Percentiles rank a stretch among this genome's conserved stretches.
Evolutionary conservation across 64 coral and sea anemone species (phyloP).

Genomic region (Hydrozoanthus tunicans): DNA sequence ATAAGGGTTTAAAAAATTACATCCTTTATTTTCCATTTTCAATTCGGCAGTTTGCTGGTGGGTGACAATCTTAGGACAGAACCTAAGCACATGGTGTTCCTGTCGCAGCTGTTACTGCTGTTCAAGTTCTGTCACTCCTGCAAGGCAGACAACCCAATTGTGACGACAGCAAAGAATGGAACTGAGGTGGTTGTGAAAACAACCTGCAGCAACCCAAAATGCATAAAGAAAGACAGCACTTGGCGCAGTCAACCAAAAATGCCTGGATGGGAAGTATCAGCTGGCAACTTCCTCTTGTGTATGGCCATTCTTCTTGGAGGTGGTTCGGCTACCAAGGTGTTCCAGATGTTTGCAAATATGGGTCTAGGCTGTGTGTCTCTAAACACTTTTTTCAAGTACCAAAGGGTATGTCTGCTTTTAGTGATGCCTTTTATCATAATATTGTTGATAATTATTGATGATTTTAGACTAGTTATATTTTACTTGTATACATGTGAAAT

Average conservation of each 20-base stretch:
- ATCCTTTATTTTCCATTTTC: too few species aligned
- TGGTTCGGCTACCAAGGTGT: background rate
- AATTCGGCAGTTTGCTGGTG: background rate
- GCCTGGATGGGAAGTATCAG: background rate
- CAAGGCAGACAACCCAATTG: background rate
- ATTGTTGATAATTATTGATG: too few species aligned
- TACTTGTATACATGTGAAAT: too few species aligned
- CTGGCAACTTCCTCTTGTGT: conserved; percentile 9
- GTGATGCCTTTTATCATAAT: too few species aligned
- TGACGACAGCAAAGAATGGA: background rate
- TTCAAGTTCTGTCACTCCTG: conserved; percentile 3
- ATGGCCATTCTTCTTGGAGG: conserved; percentile 2
- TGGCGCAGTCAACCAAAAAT: conserved; percentile 15
- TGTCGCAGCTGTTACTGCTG: background rate
- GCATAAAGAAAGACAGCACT: background rate
- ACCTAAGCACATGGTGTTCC: background rate
- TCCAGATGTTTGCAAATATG: background rate
- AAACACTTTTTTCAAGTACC: conserved; percentile 1
- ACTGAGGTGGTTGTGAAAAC: background rate
- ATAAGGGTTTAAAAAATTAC: too few species aligned
- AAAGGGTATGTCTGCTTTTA: background rate
- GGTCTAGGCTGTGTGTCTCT: background rate
- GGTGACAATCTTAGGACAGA: background rate
- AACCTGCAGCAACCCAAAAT: background rate
- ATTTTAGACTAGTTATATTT: too few species aligned